Conservation (phyloP, 2,797 vertebrate genomes). For the Rhynchotus rufescens region DNA sequence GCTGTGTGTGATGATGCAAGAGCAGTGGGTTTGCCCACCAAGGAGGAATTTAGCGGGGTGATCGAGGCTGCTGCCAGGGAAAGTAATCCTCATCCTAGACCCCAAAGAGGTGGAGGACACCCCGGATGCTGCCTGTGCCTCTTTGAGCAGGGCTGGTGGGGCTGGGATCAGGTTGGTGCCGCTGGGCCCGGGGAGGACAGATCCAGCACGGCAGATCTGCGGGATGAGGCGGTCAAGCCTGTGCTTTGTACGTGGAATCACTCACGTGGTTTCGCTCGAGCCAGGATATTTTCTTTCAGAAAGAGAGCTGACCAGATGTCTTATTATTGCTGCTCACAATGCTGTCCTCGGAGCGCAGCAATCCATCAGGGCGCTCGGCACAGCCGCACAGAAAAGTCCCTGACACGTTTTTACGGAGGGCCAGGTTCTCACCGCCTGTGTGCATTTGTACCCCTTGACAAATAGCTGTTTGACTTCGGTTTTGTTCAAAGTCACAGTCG, state of each 20-base stretch:
- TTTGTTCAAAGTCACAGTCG: conserved; percentile 51
- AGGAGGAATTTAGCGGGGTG: no score
- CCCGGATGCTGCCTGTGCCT: rapidly evolving
- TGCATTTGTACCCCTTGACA: conserved; percentile 62
- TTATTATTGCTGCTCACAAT: conserved; percentile 65
- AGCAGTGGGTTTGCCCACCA: rapidly evolving
- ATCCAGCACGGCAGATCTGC: background rate
- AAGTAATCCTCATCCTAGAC: background rate
- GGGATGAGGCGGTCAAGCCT: rapidly evolving
- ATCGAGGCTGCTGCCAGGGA: rapidly evolving
- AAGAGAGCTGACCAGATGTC: conserved; percentile 66
- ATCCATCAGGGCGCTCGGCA: conserved; percentile 58
- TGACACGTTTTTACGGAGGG: conserved; percentile 44
- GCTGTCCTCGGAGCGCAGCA: background rate
- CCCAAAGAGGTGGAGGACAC: background rate
- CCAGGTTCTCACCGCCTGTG: conserved; percentile 62
- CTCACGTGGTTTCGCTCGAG: background rate
- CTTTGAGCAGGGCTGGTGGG: rapidly evolving
- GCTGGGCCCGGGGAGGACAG: rapidly evolving
- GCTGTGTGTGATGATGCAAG: no score
- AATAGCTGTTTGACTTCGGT: conserved; percentile 62
- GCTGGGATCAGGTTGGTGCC: background rate
- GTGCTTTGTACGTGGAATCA: background rate
- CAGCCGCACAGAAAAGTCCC: conserved; percentile 13
- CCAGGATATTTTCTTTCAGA: conserved; percentile 15